These are phyloP conservation scores for Anoura caudifer DNA, from an alignment of 2,113 vertebrate species.

Conservation along the genomic window DNA sequence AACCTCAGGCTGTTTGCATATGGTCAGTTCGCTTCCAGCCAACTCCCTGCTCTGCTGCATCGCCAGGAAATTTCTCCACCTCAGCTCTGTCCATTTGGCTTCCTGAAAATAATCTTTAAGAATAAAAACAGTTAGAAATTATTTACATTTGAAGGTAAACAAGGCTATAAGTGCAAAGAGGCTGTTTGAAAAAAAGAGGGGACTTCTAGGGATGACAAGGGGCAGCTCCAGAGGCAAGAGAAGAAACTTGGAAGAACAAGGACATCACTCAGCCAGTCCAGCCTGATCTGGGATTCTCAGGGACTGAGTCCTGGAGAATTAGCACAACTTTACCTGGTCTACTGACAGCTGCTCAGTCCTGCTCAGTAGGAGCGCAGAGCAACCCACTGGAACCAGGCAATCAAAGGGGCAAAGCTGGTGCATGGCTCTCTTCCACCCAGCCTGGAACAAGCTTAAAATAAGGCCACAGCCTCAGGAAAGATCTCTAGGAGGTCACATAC, in stretches of 20 bases:
- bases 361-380: not conserved
- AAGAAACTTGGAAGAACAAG: not conserved
- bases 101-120: not conserved
- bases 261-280: not conserved
- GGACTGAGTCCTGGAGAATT: not conserved
- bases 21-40: not conserved
- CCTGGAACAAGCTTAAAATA: not conserved
- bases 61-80: not conserved
- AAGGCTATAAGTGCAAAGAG: not conserved
- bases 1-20: not conserved
- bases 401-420: not conserved
- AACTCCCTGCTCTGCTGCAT: not conserved
- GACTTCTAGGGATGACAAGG: not conserved
- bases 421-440: not conserved
- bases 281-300: not conserved
- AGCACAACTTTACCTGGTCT: not conserved
- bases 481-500: not conserved
- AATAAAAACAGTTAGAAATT: not conserved
- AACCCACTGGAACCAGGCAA: not conserved
- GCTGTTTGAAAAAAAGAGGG: not conserved
- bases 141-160: not conserved
- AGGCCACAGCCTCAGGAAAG: not conserved
- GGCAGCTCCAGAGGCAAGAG: not conserved
- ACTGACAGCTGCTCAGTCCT: not conserved
- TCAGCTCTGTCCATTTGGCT: not conserved